These are phyloP conservation scores for Bufotes viridis DNA, from an alignment of 2,797 vertebrate species.

Conservation along the genomic window DNA sequence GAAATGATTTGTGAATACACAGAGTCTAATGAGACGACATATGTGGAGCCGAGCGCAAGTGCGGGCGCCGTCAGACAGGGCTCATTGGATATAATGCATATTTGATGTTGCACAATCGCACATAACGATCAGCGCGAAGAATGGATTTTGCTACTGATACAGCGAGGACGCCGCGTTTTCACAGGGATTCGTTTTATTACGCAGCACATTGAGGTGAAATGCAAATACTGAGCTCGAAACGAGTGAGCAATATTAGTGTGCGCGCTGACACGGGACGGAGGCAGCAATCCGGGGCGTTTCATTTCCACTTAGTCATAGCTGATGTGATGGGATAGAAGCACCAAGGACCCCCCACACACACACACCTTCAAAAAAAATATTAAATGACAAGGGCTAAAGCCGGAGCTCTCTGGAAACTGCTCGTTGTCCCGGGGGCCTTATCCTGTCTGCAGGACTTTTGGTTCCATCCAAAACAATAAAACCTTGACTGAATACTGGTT, in stretches of 20 bases:
- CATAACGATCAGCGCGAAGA: constrained; percentile 20
- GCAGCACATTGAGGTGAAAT: not conserved
- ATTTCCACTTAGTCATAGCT: not conserved
- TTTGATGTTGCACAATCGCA: constrained; percentile 16
- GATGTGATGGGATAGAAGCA: too few species aligned
- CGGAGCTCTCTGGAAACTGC: too few species aligned
- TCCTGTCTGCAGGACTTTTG: too few species aligned
- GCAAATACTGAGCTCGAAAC: not conserved
- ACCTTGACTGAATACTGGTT: too few species aligned
- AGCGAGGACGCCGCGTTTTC: not conserved
- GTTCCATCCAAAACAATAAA: too few species aligned
- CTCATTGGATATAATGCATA: constrained; percentile 44
- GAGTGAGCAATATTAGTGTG: not conserved
- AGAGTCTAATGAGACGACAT: constrained; percentile 18
- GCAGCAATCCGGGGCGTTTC: not conserved
- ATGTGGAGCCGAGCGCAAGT: not conserved
- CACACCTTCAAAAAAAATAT: too few species aligned
- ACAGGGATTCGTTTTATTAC: not conserved
- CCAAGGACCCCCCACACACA: too few species aligned
- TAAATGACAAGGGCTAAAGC: too few species aligned
- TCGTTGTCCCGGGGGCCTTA: too few species aligned
- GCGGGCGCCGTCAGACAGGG: constrained; percentile 26
- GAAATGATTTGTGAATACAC: constrained; percentile 24
- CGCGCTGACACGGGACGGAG: not conserved
- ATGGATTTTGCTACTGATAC: not conserved